These are phyloP conservation scores for Pantelozetes paolii DNA, from an alignment of 2,888 invertebrate species.

Conservation along the genomic window DNA sequence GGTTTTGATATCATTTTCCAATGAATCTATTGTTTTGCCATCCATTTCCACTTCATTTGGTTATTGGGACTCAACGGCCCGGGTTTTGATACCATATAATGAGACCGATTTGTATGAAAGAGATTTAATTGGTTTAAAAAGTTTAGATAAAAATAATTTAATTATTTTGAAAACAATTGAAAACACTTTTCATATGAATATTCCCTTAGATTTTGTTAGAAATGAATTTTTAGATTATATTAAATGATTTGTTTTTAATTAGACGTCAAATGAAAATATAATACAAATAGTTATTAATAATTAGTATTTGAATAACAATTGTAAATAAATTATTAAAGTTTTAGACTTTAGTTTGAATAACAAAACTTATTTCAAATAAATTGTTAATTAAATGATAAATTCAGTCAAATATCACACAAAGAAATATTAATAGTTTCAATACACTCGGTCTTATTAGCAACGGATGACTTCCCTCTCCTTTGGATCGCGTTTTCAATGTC, in stretches of 20 bases:
- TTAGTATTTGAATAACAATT: no score
- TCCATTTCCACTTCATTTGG: background rate
- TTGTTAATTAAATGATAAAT: no score
- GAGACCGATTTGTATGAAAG: background rate
- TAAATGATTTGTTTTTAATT: background rate
- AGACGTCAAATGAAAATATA: no score
- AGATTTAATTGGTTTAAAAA: conserved; percentile 31
- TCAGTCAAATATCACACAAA: no score
- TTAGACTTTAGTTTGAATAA: no score
- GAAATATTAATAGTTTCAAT: no score
- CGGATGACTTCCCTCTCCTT: no score
- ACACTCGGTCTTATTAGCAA: no score
- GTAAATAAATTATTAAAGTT: no score
- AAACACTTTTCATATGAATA: conserved; percentile 9
- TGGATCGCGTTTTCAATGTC: no score
- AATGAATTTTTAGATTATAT: conserved; percentile 5
- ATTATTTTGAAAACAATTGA: background rate
- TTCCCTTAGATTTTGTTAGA: background rate
- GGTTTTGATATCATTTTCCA: background rate
- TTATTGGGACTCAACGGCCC: background rate
- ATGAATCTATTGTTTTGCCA: conserved; percentile 5
- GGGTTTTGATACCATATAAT: background rate
- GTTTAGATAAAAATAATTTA: conserved; percentile 8
- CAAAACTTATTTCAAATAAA: no score
- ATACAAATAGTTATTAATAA: no score